phyloP scores from a whole-genome alignment of 2,888 invertebrate genomes.

The Sepiola atlantica region DNA sequence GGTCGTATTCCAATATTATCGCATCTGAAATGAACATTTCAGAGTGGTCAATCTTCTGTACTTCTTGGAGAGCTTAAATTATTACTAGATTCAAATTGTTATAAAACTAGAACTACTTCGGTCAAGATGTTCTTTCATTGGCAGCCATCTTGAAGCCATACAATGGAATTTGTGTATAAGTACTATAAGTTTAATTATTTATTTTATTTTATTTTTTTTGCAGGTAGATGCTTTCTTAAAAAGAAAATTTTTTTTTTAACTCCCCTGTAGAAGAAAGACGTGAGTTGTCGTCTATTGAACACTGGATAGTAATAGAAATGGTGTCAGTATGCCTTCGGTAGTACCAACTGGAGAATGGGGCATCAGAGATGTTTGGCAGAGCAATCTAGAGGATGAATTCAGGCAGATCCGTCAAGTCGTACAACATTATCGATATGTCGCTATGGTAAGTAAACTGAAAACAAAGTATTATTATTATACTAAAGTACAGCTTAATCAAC shows the following conservation, averaged over 20 bases:
- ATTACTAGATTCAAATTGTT: no score
- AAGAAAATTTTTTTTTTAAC: not conserved
- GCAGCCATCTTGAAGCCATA: no score
- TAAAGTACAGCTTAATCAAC: no score
- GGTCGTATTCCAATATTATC: no score
- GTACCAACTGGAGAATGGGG: conserved; percentile 82
- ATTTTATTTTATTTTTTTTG: not conserved
- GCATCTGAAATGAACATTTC: no score
- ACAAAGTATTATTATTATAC: no score
- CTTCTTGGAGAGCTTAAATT: no score
- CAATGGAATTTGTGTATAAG: no score
- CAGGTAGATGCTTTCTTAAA: conserved; percentile 2
- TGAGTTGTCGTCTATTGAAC: not conserved
- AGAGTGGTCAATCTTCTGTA: no score
- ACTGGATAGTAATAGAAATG: conserved; percentile 52
- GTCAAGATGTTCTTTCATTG: no score
- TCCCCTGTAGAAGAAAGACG: not conserved
- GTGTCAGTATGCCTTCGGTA: conserved; percentile 65
- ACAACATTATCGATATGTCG: conserved; percentile 79
- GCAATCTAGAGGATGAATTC: conserved; percentile 98
- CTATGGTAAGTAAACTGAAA: conserved; percentile 76
- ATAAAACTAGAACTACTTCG: no score
- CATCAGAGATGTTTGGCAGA: conserved; percentile 97
- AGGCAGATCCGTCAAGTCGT: conserved; percentile 88
- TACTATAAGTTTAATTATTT: no score